A percentile compares a stretch with the other conserved stretches of the same genome.
Conservation (phyloP, 2,113 vertebrate species). For the Rissa tridactyla region DNA sequence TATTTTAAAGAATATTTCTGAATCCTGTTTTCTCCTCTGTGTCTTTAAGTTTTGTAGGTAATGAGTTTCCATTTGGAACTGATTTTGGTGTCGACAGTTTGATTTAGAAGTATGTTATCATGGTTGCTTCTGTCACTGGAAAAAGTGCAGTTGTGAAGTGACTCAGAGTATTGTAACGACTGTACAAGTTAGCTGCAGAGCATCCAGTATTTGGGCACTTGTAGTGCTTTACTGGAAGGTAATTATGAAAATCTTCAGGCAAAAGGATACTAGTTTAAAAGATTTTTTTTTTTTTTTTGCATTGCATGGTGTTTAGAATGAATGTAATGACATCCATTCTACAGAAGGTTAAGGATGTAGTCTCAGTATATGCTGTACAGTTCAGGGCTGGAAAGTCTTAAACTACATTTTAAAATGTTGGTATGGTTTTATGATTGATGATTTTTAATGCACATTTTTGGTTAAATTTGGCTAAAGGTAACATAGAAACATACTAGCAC, state of each 20-base stretch:
- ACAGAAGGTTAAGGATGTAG: not conserved
- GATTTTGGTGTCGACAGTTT: not conserved
- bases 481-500: not conserved
- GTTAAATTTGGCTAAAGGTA: not conserved
- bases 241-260: not conserved
- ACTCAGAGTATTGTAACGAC: not conserved
- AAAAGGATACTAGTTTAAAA: not conserved
- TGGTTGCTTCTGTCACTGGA: not conserved
- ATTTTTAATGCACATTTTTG: not conserved
- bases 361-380: not conserved
- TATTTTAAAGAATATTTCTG: not conserved
- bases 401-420: not conserved
- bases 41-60: not conserved
- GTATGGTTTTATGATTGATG: not conserved
- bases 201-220: not conserved
- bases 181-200: not conserved
- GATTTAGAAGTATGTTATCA: not conserved
- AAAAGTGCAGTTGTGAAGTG: not conserved
- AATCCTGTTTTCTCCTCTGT: not conserved
- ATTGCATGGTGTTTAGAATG: not conserved
- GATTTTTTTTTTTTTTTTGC: not conserved
- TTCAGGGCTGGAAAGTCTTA: not conserved
- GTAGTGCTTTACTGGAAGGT: not conserved
- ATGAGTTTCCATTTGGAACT: not conserved
- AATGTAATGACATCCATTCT: not conserved